Percentiles rank a stretch among this genome's conserved stretches.
These are phyloP conservation scores for Cotesia chilonis DNA, from an alignment of 1,140 invertebrate species.

Conservation along the genomic window DNA sequence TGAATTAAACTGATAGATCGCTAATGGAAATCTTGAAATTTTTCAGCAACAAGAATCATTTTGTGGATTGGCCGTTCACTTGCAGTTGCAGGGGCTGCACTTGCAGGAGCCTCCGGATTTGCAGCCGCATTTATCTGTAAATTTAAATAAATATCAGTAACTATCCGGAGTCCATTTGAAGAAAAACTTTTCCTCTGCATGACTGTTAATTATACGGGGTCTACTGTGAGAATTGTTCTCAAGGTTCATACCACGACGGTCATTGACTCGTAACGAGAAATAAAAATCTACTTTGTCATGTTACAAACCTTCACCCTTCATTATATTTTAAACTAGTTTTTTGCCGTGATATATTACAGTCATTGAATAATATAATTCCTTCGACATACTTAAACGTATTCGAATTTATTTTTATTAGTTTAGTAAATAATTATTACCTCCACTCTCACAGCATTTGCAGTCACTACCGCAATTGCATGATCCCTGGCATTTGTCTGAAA, in stretches of 20 bases:
- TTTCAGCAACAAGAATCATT: too few species aligned
- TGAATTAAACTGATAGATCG: too few species aligned
- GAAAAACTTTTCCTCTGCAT: not conserved
- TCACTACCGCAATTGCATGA: slow-evolving; percentile 2
- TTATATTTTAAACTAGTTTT: not conserved
- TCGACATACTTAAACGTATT: not conserved
- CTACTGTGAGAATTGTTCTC: not conserved
- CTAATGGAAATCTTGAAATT: too few species aligned
- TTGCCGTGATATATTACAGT: not conserved
- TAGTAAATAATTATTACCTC: not conserved
- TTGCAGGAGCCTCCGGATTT: not conserved
- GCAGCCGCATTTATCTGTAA: slow-evolving; percentile 13
- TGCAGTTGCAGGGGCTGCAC: not conserved
- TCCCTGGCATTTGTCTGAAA: slow-evolving; percentile 11
- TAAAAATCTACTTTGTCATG: not conserved
- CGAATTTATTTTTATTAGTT: not conserved
- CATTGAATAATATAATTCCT: not conserved
- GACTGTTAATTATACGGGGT: not conserved
- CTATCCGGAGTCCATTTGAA: not conserved
- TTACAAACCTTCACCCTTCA: too few species aligned
- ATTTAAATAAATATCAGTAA: not conserved
- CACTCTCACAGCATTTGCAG: slow-evolving; percentile 6
- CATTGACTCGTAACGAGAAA: slow-evolving; percentile 9
- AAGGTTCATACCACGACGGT: slow-evolving; percentile 9
- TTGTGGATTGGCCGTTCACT: not conserved